These are phyloP conservation scores for Microdon myrmicae DNA, from an alignment of 2,888 invertebrate species.

Conservation along the genomic window DNA sequence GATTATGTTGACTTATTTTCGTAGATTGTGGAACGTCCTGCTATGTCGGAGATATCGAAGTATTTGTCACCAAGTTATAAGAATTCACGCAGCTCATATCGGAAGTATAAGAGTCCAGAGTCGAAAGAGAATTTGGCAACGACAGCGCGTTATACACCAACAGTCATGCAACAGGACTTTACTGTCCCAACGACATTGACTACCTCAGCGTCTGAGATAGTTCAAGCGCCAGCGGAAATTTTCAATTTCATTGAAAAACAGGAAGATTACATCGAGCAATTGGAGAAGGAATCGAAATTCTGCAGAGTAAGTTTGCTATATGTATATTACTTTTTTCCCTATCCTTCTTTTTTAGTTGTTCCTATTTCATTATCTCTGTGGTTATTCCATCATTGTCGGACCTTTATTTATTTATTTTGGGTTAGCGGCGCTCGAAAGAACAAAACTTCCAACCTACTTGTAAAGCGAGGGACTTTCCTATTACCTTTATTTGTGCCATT, in stretches of 20 bases:
- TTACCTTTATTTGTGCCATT: no score
- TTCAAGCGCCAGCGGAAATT: constrained; percentile 74
- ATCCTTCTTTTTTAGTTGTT: neutral
- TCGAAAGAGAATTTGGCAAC: constrained; percentile 62
- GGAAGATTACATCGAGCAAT: constrained; percentile 86
- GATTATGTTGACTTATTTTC: neutral
- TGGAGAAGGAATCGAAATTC: constrained; percentile 85
- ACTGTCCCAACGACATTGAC: constrained; percentile 58
- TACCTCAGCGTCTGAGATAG: constrained; percentile 62
- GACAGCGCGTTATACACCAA: constrained; percentile 55
- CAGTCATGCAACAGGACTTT: constrained; percentile 56
- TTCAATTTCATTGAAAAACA: constrained; percentile 85
- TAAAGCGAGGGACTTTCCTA: no score
- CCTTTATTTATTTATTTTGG: neutral
- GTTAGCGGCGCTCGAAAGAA: no score
- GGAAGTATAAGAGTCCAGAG: constrained; percentile 50
- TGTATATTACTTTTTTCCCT: neutral
- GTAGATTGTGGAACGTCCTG: constrained; percentile 64
- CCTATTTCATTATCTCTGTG: neutral
- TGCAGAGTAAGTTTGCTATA: constrained; percentile 71
- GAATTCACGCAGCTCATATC: constrained; percentile 46
- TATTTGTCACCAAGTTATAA: constrained; percentile 64
- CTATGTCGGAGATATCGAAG: constrained; percentile 66
- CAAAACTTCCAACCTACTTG: no score
- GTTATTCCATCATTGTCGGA: neutral